Evolutionary conservation across 2,888 invertebrate species (phyloP).

Genomic region (Rutpela maculata): DNA sequence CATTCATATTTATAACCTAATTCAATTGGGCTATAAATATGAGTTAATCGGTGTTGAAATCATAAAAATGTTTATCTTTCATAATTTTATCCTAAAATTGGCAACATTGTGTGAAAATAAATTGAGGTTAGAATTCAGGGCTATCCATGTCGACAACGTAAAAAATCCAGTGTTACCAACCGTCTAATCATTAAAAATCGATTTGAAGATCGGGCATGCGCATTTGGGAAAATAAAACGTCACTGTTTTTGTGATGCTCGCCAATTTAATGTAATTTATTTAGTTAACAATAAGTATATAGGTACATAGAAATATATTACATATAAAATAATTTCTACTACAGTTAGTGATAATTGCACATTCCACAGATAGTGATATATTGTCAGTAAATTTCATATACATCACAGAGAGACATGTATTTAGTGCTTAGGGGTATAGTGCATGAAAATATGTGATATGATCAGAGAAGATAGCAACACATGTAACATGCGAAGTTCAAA

Average conservation of each 20-base stretch:
- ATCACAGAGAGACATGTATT: slow-evolving; percentile 64
- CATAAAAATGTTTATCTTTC: background rate
- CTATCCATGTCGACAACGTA: background rate
- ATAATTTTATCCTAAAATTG: background rate
- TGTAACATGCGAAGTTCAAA: slow-evolving; percentile 36
- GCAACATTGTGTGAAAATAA: background rate
- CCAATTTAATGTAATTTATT: slow-evolving; percentile 65
- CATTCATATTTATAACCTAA: no score
- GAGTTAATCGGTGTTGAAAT: no score
- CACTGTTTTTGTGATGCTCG: slow-evolving; percentile 58
- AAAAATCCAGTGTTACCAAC: background rate
- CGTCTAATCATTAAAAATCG: background rate
- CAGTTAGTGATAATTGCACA: slow-evolving; percentile 55
- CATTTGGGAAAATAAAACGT: slow-evolving; percentile 31
- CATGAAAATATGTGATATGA: slow-evolving; percentile 40
- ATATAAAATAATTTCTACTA: slow-evolving; percentile 68
- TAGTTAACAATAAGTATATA: slow-evolving; percentile 65
- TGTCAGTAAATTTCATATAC: slow-evolving; percentile 67
- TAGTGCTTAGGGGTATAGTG: slow-evolving; percentile 32
- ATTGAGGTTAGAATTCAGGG: background rate
- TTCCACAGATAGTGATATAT: slow-evolving; percentile 60
- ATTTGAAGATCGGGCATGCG: background rate
- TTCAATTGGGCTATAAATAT: no score
- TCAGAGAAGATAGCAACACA: slow-evolving; percentile 19
- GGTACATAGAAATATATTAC: slow-evolving; percentile 70